Conservation (phyloP, 2,797 vertebrate species). For the Pogoniulus pusillus region DNA sequence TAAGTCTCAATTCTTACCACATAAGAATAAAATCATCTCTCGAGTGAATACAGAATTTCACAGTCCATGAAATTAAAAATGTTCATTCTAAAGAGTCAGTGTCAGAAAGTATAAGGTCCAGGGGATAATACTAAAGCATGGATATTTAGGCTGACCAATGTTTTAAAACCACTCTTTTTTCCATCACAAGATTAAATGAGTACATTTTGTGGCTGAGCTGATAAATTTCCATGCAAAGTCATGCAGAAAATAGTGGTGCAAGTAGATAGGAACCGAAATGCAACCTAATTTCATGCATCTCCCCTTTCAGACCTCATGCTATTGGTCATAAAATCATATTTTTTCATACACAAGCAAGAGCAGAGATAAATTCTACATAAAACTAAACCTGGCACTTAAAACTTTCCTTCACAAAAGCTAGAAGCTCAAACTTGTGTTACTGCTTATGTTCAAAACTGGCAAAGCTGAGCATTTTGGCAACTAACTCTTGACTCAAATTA, state of each 20-base stretch:
- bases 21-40: background rate
- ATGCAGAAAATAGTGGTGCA: background rate
- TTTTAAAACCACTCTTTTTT: background rate
- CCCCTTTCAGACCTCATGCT: background rate
- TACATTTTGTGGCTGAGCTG: background rate
- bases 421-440: background rate
- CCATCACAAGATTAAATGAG: background rate
- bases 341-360: background rate
- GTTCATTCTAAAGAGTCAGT: background rate
- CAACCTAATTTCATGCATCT: background rate
- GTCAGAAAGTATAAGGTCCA: background rate
- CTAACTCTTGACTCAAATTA: background rate
- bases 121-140: background rate
- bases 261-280: background rate
- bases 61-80: background rate
- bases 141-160: background rate
- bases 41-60: background rate
- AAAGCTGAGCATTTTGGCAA: background rate
- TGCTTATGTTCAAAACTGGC: background rate
- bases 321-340: background rate
- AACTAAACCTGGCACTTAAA: background rate
- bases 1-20: background rate
- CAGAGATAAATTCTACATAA: background rate
- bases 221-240: background rate
- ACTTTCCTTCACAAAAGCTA: no score